Evolutionary conservation across 2,113 vertebrate genomes (phyloP).

Genomic region (Sinosuthora webbiana): DNA sequence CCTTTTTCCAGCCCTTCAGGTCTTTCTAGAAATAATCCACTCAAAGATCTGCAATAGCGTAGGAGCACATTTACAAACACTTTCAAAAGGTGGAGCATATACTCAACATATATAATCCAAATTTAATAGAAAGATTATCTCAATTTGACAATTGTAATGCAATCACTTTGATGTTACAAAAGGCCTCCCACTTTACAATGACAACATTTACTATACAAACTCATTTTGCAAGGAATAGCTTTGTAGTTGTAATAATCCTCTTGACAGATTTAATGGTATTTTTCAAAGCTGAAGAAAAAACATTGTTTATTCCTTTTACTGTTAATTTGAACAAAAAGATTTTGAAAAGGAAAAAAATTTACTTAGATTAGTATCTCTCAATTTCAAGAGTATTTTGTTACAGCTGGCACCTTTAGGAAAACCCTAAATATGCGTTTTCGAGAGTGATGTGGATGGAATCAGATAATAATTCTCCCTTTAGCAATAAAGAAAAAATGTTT

Average conservation of each 20-base stretch:
- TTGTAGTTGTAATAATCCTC: not conserved
- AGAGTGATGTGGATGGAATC: not conserved
- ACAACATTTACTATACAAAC: not conserved
- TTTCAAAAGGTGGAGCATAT: not conserved
- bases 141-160: not conserved
- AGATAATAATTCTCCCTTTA: not conserved
- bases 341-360: not conserved
- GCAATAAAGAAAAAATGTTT: not conserved
- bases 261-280: not conserved
- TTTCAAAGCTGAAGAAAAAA: not conserved
- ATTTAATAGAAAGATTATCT: not conserved
- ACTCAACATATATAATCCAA: not conserved
- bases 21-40: not conserved
- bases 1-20: not conserved
- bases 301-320: not conserved
- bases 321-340: not conserved
- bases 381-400: not conserved
- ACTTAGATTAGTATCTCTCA: not conserved
- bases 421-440: not conserved
- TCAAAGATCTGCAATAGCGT: not conserved
- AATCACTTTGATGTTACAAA: not conserved
- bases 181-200: not conserved
- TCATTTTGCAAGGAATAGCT: not conserved
- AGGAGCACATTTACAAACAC: not conserved
- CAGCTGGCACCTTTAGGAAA: not conserved